Evolutionary conservation across 1,140 invertebrate species (phyloP).

Genomic region (Colletes gigas): DNA sequence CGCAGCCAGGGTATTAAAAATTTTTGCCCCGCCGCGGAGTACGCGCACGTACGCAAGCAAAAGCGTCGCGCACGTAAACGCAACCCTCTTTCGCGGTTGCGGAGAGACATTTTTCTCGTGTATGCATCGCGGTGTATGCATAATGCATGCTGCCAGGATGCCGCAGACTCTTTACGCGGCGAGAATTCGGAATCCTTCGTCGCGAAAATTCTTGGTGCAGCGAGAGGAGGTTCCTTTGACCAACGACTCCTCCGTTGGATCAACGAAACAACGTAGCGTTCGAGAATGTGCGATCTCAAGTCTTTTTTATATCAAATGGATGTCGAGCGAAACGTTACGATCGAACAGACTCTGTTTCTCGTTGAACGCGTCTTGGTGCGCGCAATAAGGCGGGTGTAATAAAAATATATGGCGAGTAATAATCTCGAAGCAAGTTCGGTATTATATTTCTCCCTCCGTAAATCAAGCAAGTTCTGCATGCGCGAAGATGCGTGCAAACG

Average conservation of each 20-base stretch:
- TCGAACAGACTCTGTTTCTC: too few species aligned
- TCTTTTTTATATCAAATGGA: not conserved
- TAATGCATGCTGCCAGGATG: slow-evolving; percentile 57
- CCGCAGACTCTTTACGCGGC: slow-evolving; percentile 59
- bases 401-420: too few species aligned
- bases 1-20: slow-evolving; percentile 24
- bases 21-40: not conserved
- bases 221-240: not conserved
- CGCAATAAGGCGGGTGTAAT: too few species aligned
- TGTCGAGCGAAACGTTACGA: too few species aligned
- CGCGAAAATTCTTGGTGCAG: slow-evolving; percentile 48
- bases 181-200: slow-evolving; percentile 69
- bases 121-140: slow-evolving; percentile 55
- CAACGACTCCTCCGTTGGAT: not conserved
- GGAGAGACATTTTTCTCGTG: slow-evolving; percentile 63
- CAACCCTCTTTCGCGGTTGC: slow-evolving; percentile 52
- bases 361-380: too few species aligned
- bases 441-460: too few species aligned
- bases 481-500: too few species aligned
- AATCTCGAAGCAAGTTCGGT: too few species aligned
- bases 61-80: slow-evolving; percentile 28
- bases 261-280: not conserved
- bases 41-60: slow-evolving; percentile 22
- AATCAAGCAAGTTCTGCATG: too few species aligned
- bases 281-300: not conserved